Percentiles rank a stretch among this genome's conserved stretches.
These are phyloP conservation scores for Schizothorax lantsangensis DNA, from an alignment of 2,797 vertebrate species.

Conservation along the genomic window DNA sequence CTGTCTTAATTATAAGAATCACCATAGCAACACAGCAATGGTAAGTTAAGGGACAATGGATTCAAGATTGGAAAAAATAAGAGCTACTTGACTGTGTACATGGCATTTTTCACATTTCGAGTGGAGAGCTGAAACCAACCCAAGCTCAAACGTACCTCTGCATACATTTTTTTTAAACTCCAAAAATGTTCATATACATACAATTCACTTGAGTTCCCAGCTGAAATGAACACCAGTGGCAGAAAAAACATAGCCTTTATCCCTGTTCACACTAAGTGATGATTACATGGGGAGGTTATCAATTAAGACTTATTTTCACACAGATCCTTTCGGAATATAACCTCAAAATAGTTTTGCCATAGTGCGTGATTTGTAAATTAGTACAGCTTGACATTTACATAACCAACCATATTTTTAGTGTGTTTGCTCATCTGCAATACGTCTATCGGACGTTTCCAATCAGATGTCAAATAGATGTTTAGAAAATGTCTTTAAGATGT, in stretches of 20 bases:
- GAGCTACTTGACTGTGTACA: background rate
- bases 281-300: background rate
- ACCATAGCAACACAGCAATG: background rate
- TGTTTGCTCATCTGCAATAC: no score
- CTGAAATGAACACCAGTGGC: background rate
- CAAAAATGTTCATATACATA: no score
- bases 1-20: conserved; percentile 13
- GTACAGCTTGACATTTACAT: background rate
- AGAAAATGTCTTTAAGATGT: no score
- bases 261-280: background rate
- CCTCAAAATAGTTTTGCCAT: background rate
- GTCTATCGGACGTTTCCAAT: no score
- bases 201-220: background rate
- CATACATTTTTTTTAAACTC: background rate
- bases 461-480: no score
- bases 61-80: background rate
- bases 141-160: background rate
- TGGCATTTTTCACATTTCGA: background rate
- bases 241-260: background rate
- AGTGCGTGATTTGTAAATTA: background rate
- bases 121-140: background rate
- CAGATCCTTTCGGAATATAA: background rate
- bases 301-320: background rate
- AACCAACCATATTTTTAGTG: background rate
- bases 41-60: background rate